A percentile compares a stretch with the other conserved stretches of the same genome.
Evolutionary conservation across 2,113 vertebrate genomes (phyloP).

Genomic region (Nestor notabilis): DNA sequence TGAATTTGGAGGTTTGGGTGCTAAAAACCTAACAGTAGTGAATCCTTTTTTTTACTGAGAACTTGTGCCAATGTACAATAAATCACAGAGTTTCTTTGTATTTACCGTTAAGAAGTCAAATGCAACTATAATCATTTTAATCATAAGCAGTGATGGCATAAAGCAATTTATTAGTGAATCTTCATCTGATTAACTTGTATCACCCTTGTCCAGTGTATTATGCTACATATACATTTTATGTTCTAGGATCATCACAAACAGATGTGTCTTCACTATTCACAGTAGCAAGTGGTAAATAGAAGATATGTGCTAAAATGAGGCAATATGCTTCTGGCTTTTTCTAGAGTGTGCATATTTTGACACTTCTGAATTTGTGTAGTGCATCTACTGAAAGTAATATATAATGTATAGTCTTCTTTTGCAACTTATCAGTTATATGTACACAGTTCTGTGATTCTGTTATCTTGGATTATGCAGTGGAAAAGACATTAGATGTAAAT

Average conservation of each 20-base stretch:
- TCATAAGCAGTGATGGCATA: background rate
- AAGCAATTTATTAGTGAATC: background rate
- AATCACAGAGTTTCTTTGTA: background rate
- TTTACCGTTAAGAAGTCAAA: background rate
- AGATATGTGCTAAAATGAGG: background rate
- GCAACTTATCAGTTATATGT: background rate
- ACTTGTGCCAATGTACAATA: background rate
- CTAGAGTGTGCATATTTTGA: background rate
- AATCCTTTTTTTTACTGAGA: background rate
- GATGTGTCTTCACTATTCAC: background rate
- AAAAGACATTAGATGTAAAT: background rate
- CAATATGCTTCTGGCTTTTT: background rate
- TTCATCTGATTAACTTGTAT: background rate
- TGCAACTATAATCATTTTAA: background rate
- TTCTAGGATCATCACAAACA: background rate
- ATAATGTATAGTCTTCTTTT: background rate
- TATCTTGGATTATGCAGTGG: background rate
- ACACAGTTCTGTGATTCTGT: background rate
- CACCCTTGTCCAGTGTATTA: background rate
- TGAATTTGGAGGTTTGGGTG: background rate
- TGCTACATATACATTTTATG: background rate
- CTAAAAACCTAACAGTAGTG: background rate
- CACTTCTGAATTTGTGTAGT: background rate
- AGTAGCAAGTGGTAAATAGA: background rate
- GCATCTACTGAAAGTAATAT: background rate